These are phyloP conservation scores for Centropyge bicolor DNA, from an alignment of 2,797 vertebrate genomes.

Conservation along the genomic window DNA sequence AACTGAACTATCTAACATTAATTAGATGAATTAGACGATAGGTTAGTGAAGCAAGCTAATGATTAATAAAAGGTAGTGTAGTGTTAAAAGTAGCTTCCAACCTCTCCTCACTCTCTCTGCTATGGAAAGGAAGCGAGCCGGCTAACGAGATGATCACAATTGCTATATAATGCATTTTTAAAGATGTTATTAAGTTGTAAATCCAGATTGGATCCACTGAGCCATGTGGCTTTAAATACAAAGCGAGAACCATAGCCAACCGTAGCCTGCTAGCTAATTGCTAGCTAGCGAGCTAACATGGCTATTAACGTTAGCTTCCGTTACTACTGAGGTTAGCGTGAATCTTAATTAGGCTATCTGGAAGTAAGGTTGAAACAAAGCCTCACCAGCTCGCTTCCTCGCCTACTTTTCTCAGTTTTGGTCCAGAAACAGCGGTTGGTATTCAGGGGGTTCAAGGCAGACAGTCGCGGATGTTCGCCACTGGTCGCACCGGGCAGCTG, in stretches of 20 bases:
- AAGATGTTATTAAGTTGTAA: background rate
- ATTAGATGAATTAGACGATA: no score
- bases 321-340: constrained; percentile 7
- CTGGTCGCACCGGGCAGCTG: constrained; percentile 57
- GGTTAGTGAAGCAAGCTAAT: constrained; percentile 16
- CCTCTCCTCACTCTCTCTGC: background rate
- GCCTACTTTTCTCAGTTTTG: background rate
- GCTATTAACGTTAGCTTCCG: constrained; percentile 27
- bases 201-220: background rate
- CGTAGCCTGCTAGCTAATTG: constrained; percentile 34
- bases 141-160: background rate
- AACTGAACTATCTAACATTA: background rate
- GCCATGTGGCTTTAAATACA: background rate
- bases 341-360: background rate
- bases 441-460: constrained; percentile 5
- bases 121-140: background rate
- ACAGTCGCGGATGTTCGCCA: constrained; percentile 40
- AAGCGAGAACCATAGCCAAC: background rate
- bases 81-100: background rate
- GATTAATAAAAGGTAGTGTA: background rate
- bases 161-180: background rate
- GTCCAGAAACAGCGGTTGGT: background rate
- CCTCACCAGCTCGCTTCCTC: constrained; percentile 49
- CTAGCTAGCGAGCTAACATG: constrained; percentile 31
- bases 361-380: background rate